phyloP scores from a whole-genome alignment of 2,888 invertebrate genomes.

The Lypha dubia region DNA sequence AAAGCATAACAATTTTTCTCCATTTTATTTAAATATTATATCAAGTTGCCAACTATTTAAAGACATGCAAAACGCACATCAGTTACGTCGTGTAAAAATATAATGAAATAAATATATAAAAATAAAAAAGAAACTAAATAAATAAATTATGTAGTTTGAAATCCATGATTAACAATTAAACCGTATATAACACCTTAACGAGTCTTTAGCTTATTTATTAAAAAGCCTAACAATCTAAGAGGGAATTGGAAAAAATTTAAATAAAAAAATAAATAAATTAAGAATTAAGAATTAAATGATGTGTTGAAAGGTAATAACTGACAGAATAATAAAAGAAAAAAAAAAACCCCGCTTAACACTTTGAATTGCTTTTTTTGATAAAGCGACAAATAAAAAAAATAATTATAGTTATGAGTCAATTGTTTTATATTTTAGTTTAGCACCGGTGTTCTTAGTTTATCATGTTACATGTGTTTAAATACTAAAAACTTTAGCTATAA shows the following conservation, averaged over 20 bases:
- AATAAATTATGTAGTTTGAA: too few relatives aligned
- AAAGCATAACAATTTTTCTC: constrained; percentile 44
- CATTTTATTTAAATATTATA: constrained; percentile 14
- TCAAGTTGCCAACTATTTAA: constrained; percentile 58
- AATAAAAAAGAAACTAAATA: too few relatives aligned
- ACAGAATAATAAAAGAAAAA: constrained; percentile 41
- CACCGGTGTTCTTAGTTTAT: neutral
- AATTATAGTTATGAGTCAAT: constrained; percentile 36
- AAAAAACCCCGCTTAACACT: constrained; percentile 44
- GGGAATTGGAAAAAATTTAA: neutral
- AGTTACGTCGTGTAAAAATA: constrained; percentile 46
- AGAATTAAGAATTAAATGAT: constrained; percentile 61
- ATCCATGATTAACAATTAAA: constrained; percentile 54
- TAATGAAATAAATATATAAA: constrained; percentile 4
- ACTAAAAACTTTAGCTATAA: neutral
- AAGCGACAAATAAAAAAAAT: constrained; percentile 18
- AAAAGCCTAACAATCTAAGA: constrained; percentile 38
- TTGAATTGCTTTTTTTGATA: neutral
- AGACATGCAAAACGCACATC: constrained; percentile 70
- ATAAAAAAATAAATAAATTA: constrained; percentile 33
- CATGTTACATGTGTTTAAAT: neutral
- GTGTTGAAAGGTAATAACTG: constrained; percentile 69
- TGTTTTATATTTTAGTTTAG: neutral
- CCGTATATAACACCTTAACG: constrained; percentile 70
- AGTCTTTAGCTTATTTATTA: constrained; percentile 58